Percentiles rank a stretch among this genome's conserved stretches.
These are phyloP conservation scores for Chymomyza fuscimana DNA, from an alignment of 2,888 invertebrate species.

Conservation along the genomic window DNA sequence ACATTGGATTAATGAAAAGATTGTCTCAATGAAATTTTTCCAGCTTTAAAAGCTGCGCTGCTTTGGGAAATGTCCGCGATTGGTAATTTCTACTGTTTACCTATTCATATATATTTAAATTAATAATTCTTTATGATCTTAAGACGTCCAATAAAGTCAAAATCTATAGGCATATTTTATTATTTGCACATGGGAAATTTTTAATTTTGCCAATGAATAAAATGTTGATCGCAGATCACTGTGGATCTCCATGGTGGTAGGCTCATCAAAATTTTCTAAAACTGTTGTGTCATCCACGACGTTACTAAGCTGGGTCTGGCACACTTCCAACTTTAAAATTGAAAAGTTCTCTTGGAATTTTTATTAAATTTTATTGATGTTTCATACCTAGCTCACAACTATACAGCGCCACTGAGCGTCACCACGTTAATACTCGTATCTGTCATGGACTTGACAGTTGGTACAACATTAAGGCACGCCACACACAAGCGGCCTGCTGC, in stretches of 20 bases:
- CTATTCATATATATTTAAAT: too few relatives aligned
- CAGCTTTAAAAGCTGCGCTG: too few relatives aligned
- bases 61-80: too few relatives aligned
- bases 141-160: too few relatives aligned
- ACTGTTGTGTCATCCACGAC: conserved; percentile 29
- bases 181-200: too few relatives aligned
- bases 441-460: background rate
- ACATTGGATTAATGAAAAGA: too few relatives aligned
- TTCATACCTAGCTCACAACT: conserved; percentile 29
- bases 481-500: background rate
- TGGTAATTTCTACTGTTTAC: too few relatives aligned
- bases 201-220: too few relatives aligned
- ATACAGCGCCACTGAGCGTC: too few relatives aligned
- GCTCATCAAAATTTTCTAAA: conserved; percentile 38
- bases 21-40: too few relatives aligned
- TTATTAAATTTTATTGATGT: conserved; percentile 54
- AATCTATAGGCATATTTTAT: too few relatives aligned
- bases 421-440: background rate
- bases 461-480: background rate
- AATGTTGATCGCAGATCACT: conserved; percentile 32
- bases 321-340: conserved; percentile 11
- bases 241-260: conserved; percentile 30
- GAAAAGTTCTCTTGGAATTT: conserved; percentile 36
- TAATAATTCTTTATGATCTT: too few relatives aligned
- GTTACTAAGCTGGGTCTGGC: background rate